phyloP scores from a whole-genome alignment of 2,888 invertebrate genomes.

The Crematogaster levior region DNA sequence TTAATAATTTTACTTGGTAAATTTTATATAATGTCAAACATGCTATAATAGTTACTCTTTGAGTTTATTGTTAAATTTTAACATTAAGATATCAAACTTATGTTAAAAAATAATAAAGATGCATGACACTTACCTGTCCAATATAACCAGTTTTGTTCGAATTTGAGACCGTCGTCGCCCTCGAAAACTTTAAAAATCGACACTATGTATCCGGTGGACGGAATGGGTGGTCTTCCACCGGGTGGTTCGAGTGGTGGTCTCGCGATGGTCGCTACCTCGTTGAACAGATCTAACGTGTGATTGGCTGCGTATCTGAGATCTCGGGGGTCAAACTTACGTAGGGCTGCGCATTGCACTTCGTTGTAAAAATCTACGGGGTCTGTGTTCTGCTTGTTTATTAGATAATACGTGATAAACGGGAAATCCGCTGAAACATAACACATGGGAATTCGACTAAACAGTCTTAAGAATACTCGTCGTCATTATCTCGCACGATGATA shows the following conservation, averaged over 20 bases:
- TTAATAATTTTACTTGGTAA: no score
- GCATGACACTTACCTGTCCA: conserved; percentile 90
- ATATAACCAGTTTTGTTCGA: conserved; percentile 97
- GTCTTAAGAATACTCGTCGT: conserved; percentile 4
- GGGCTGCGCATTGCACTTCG: conserved; percentile 93
- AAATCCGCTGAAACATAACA: conserved; percentile 92
- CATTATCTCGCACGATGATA: background rate
- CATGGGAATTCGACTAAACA: background rate
- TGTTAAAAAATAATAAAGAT: background rate
- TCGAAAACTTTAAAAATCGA: conserved; percentile 98
- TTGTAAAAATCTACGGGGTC: conserved; percentile 95
- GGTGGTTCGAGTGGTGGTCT: conserved; percentile 94
- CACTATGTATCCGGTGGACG: conserved; percentile 95
- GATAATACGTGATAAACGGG: conserved; percentile 96
- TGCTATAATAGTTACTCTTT: background rate
- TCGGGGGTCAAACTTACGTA: conserved; percentile 95
- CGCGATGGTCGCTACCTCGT: conserved; percentile 96
- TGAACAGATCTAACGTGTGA: conserved; percentile 94
- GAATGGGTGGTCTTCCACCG: conserved; percentile 92
- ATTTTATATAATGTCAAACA: no score
- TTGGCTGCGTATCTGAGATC: conserved; percentile 93
- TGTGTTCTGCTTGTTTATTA: conserved; percentile 94
- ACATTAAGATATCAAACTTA: background rate
- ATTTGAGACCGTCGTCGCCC: conserved; percentile 96
- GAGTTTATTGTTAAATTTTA: background rate